Conservation (phyloP, 1,140 invertebrate species). For the Anastrepha obliqua region DNA sequence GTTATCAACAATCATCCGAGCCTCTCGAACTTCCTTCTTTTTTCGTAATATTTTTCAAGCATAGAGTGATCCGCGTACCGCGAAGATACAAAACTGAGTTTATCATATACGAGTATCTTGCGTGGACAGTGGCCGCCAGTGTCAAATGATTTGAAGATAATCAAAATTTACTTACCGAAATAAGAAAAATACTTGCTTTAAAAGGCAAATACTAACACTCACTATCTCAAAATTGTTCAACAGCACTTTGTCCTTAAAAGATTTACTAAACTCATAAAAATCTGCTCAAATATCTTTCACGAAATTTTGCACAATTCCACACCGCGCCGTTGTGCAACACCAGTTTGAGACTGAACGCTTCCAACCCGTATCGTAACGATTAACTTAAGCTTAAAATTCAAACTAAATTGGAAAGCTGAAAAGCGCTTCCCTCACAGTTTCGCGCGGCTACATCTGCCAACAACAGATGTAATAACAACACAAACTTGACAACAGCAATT, state of each 20-base stretch:
- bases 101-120: too few species aligned
- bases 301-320: neutral
- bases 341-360: neutral
- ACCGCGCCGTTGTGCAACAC: neutral
- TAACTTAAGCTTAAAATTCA: constrained; percentile 43
- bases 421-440: constrained; percentile 7
- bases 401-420: constrained; percentile 47
- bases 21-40: too few species aligned
- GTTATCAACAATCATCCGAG: too few species aligned
- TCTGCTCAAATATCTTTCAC: neutral
- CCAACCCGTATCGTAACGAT: constrained; percentile 13
- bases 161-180: neutral
- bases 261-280: neutral
- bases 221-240: neutral
- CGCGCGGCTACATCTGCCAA: constrained; percentile 13
- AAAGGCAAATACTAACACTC: neutral
- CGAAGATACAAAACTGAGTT: too few species aligned
- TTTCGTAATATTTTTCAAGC: too few species aligned
- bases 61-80: too few species aligned
- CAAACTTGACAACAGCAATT: neutral
- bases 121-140: too few species aligned
- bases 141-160: too few species aligned
- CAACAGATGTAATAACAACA: neutral
- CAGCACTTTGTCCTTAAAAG: neutral
- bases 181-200: neutral